Conservation (phyloP, 2,888 invertebrate genomes). For the Horisme vitalbata region DNA sequence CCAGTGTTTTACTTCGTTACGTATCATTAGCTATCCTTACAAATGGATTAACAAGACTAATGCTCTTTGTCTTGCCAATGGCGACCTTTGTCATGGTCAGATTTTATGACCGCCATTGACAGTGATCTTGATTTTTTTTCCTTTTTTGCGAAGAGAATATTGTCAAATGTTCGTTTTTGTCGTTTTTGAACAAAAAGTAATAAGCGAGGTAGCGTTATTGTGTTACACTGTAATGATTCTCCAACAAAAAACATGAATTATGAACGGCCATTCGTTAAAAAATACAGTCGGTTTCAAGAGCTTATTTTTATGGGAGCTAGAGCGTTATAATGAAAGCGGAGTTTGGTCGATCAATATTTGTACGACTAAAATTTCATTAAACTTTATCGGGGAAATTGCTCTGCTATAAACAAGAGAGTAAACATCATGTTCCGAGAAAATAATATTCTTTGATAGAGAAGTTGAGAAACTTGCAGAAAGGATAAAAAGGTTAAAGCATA, state of each 20-base stretch:
- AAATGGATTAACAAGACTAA: too few relatives aligned
- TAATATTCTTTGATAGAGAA: not conserved
- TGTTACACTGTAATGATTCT: conserved; percentile 50
- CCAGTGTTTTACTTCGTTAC: too few relatives aligned
- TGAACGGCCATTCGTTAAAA: conserved; percentile 43
- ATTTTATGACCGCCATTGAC: conserved; percentile 60
- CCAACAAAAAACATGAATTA: conserved; percentile 47
- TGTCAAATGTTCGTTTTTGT: conserved; percentile 50
- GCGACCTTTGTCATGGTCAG: conserved; percentile 50
- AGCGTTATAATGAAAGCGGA: conserved; percentile 42
- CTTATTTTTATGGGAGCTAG: conserved; percentile 45
- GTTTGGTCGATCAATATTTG: conserved; percentile 45
- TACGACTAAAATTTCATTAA: conserved; percentile 41
- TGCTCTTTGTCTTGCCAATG: conserved; percentile 1
- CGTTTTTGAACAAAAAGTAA: conserved; percentile 47
- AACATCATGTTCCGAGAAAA: conserved; percentile 4
- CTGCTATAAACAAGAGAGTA: conserved; percentile 16
- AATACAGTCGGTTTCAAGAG: conserved; percentile 45
- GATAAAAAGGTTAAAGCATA: too few relatives aligned
- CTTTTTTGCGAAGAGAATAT: conserved; percentile 47
- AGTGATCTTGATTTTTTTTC: conserved; percentile 74
- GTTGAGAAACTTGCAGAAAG: too few relatives aligned
- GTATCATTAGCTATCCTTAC: too few relatives aligned
- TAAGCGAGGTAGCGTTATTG: conserved; percentile 53
- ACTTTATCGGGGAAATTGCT: conserved; percentile 33